Conservation (phyloP, 2,888 invertebrate species). For the Galeruca laticollis region DNA sequence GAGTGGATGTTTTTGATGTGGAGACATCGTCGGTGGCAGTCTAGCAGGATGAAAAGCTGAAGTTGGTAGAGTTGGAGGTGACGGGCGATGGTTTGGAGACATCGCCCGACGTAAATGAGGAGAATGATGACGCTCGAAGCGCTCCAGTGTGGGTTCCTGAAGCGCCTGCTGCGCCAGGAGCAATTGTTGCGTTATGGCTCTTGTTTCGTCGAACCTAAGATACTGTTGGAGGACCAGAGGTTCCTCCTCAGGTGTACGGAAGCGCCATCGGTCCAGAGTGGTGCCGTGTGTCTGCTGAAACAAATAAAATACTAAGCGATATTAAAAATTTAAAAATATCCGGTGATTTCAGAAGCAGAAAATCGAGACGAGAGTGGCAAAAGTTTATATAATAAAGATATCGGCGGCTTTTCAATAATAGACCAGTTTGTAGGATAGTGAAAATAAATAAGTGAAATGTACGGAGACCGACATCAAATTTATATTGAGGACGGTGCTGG, state of each 20-base stretch:
- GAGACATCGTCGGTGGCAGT: constrained; percentile 64
- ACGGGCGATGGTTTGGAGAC: constrained; percentile 77
- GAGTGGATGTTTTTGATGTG: constrained; percentile 66
- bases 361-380: constrained; percentile 31
- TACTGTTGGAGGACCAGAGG: constrained; percentile 93
- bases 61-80: constrained; percentile 70
- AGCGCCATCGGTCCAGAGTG: constrained; percentile 89
- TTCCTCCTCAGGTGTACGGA: constrained; percentile 90
- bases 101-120: constrained; percentile 70
- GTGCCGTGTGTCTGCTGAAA: constrained; percentile 72
- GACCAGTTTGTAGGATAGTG: constrained; percentile 44
- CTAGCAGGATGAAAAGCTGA: constrained; percentile 66
- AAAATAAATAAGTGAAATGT: constrained; percentile 55
- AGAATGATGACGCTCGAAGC: constrained; percentile 67
- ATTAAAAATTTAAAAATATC: constrained; percentile 29
- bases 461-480: constrained; percentile 57
- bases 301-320: constrained; percentile 42
- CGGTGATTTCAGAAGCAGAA: constrained; percentile 24
- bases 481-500: constrained; percentile 60
- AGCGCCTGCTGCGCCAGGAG: constrained; percentile 73
- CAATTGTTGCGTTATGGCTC: constrained; percentile 81
- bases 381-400: constrained; percentile 45
- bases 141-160: constrained; percentile 72
- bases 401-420: constrained; percentile 45
- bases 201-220: constrained; percentile 89